phyloP scores from a whole-genome alignment of 2,888 invertebrate genomes.

The Vanessa cardui region DNA sequence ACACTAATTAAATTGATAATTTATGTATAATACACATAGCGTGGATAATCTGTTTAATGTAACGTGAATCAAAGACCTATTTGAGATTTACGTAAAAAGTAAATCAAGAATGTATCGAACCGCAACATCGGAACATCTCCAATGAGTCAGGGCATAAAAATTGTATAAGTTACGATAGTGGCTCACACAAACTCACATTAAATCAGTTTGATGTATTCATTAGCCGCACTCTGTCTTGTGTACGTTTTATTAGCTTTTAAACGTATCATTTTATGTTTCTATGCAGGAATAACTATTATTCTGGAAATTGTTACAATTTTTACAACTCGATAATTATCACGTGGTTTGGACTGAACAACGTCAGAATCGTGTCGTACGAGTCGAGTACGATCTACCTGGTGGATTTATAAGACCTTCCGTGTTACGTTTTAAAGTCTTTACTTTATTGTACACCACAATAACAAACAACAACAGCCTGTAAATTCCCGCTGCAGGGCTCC shows the following conservation, averaged over 20 bases:
- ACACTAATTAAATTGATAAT: too few relatives aligned
- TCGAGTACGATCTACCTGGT: too few relatives aligned
- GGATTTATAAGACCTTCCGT: too few relatives aligned
- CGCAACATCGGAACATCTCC: background rate
- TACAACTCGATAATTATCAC: background rate
- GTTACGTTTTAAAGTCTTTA: too few relatives aligned
- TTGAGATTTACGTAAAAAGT: background rate
- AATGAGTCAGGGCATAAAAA: conserved; percentile 43
- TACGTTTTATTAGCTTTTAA: conserved; percentile 35
- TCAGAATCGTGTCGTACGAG: too few relatives aligned
- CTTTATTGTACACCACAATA: too few relatives aligned
- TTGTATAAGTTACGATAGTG: conserved; percentile 40
- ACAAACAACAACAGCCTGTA: too few relatives aligned
- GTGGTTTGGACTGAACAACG: background rate
- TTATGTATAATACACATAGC: too few relatives aligned
- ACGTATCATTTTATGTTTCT: conserved; percentile 28
- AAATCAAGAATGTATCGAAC: conserved; percentile 4
- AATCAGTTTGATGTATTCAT: conserved; percentile 50
- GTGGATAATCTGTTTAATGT: background rate
- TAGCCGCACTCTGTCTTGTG: conserved; percentile 41
- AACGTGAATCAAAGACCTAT: conserved; percentile 2
- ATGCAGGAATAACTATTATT: conserved; percentile 27
- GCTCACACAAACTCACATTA: conserved; percentile 35
- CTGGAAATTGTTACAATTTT: conserved; percentile 32
- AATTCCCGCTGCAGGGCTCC: too few relatives aligned